A percentile compares a stretch with the other conserved stretches of the same genome.
Evolutionary conservation across 2,113 vertebrate species (phyloP).

Genomic region (Pogonocichla stellata): DNA sequence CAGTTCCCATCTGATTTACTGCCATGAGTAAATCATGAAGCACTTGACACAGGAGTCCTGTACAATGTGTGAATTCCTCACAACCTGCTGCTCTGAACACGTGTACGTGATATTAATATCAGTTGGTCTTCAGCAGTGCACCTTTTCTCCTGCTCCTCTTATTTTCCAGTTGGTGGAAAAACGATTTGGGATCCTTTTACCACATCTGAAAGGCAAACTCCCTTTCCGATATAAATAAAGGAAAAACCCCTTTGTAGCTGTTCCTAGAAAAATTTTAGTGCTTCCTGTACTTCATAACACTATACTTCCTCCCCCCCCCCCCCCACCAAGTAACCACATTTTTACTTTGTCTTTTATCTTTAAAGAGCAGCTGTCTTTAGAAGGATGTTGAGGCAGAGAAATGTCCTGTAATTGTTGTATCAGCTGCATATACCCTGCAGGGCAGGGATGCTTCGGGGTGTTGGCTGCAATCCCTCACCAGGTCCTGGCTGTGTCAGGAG

Average conservation of each 20-base stretch:
- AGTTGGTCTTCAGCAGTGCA: accelerated
- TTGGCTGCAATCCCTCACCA: neutral
- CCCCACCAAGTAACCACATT: neutral
- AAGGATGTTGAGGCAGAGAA: neutral
- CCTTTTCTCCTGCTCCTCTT: neutral
- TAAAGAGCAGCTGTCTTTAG: neutral
- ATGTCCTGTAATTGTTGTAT: neutral
- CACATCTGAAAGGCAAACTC: neutral
- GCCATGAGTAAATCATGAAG: neutral
- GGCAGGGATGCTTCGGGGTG: neutral
- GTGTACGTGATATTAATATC: accelerated
- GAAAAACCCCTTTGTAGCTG: neutral
- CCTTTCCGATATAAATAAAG: neutral
- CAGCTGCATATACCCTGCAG: neutral
- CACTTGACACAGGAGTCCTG: neutral
- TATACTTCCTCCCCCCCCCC: neutral
- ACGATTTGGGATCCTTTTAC: neutral
- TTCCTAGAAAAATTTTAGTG: neutral
- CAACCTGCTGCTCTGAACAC: neutral
- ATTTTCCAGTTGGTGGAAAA: neutral
- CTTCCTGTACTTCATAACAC: neutral
- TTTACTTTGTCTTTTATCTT: neutral
- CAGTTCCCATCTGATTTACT: neutral
- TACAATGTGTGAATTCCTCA: accelerated
- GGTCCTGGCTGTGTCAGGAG: neutral